A percentile compares a stretch with the other conserved stretches of the same genome.
These are phyloP conservation scores for Oncorhynchus tshawytscha DNA, from an alignment of 2,113 vertebrate species.

Conservation along the genomic window DNA sequence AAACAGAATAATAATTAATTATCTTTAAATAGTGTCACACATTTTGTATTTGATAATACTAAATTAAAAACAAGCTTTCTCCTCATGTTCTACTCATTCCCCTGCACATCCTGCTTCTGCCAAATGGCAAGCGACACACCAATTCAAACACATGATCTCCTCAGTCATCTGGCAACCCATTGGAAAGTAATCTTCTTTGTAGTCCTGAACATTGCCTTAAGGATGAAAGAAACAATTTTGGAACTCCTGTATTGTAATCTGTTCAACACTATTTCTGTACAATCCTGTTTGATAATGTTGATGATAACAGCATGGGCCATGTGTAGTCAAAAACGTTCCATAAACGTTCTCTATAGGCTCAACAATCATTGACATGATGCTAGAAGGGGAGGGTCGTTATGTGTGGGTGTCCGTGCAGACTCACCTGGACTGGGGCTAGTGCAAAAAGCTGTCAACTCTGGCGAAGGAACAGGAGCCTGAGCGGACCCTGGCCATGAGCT, in stretches of 20 bases:
- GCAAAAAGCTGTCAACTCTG: conserved; percentile 98
- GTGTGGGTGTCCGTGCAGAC: conserved; percentile 6
- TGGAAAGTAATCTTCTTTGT: conserved; percentile 70
- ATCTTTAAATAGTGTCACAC: conserved; percentile 87
- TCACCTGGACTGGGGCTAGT: conserved; percentile 82
- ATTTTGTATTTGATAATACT: conserved; percentile 81
- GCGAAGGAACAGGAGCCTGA: conserved; percentile 97
- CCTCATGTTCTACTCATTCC: conserved; percentile 53
- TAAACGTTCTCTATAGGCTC: too few species aligned
- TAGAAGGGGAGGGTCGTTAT: neutral
- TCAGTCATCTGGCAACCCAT: conserved; percentile 66
- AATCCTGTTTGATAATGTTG: too few species aligned
- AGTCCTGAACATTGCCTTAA: conserved; percentile 72
- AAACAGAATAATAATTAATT: conserved; percentile 76
- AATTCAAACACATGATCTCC: conserved; percentile 70
- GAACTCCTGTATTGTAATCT: neutral
- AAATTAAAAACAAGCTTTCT: conserved; percentile 80
- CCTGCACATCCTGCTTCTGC: conserved; percentile 48
- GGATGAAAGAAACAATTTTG: conserved; percentile 33
- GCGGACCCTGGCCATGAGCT: conserved; percentile 94
- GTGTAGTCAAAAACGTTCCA: too few species aligned
- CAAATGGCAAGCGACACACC: conserved; percentile 64
- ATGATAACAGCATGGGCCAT: too few species aligned
- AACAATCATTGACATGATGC: too few species aligned
- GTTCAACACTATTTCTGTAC: neutral